Evolutionary conservation across 2,113 vertebrate species (phyloP).

Genomic region (Dicrurus megarhynchus): DNA sequence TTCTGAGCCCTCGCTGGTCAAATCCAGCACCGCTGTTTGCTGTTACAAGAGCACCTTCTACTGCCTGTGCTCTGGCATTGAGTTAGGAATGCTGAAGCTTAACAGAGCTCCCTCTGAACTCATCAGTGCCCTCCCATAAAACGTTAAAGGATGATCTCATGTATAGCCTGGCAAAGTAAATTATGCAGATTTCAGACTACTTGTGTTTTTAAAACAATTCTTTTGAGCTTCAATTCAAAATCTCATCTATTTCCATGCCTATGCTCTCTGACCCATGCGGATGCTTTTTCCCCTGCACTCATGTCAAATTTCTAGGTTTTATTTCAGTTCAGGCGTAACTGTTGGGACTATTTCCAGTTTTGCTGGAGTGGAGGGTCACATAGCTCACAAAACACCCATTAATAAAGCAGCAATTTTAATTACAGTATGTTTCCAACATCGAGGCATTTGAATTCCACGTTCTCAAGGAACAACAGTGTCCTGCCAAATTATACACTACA

Average conservation of each 20-base stretch:
- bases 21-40: neutral
- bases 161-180: neutral
- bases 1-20: neutral
- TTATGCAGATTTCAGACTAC: neutral
- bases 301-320: neutral
- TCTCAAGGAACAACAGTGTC: neutral
- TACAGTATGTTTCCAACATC: neutral
- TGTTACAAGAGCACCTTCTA: slow-evolving; percentile 59
- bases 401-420: neutral
- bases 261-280: neutral
- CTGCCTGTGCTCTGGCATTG: neutral
- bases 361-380: neutral
- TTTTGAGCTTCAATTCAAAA: neutral
- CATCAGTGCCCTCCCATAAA: neutral
- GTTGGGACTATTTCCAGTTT: neutral
- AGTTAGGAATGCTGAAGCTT: neutral
- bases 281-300: neutral
- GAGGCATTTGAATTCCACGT: neutral
- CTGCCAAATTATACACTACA: neutral
- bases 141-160: neutral
- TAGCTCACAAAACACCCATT: neutral
- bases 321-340: neutral
- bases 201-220: neutral
- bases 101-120: neutral
- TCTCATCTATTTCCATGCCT: neutral